Base-by-base conservation (phyloP, 2,113 vertebrate species). In the Lophura nycthemera region DNA sequence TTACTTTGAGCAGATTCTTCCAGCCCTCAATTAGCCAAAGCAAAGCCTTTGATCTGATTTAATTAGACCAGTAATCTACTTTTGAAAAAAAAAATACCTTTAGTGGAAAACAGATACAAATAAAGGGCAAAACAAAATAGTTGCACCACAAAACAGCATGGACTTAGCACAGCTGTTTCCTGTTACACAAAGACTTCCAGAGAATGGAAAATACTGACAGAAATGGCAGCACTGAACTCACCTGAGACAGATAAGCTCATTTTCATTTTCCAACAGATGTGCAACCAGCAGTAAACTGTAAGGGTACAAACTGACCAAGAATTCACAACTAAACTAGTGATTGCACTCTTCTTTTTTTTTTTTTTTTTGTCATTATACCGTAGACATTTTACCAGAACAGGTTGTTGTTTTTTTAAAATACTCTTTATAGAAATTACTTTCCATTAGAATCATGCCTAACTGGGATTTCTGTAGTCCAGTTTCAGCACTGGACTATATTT, bases 31-130 rank as follows among this genome's bases (percentile, higher is more conserved):
- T 79, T 77, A 96, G 32, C 32, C 67, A 94, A 82, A 80, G 86
- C 6, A 89, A 91, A 94, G 70, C 11, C 78, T 88, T 80, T 65
- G 59, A 86, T 88, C 57, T 90, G 27, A 76, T 60, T 82, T 95
- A 91, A 90, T 81, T 73, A 88, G 67, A 88, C 17, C 27, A 76
- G 57, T 88, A 96, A 96, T 48, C 81, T 85, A 45, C 52, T 82
- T 84, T 48, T 81, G 56, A 93, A 79, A 34, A 40, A 85, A 93
- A 90, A 93, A 88, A 95, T 25, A 83, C 13, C 17, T 86, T 17
- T 34, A 66, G 45, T 27, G 25, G 73, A 89, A 92, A 73, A 81
- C 12, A 82, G 38, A 85, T 40, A 86, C 3, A 75, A 64, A 84
- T 34, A 13, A 88, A 88, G n/a, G 43, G 45, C 42, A 80, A 94